phyloP scores from a whole-genome alignment of 2,797 vertebrate genomes.

The Mus caroli region DNA sequence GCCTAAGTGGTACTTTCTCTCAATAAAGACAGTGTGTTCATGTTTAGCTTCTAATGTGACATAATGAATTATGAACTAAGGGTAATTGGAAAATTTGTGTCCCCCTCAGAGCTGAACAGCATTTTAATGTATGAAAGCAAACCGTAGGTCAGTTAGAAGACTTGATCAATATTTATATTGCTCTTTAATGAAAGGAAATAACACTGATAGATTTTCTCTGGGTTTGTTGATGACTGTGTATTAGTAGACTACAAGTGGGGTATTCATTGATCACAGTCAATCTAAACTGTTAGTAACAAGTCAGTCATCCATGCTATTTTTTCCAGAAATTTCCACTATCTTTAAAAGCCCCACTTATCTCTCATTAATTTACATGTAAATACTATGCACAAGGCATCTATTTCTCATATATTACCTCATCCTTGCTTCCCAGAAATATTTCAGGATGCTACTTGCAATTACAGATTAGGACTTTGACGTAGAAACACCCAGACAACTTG shows the following conservation, averaged over 20 bases:
- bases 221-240: conserved; percentile 66
- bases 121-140: conserved; percentile 75
- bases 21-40: conserved; percentile 39
- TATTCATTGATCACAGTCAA: conserved; percentile 76
- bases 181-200: conserved; percentile 83
- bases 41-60: conserved; percentile 66
- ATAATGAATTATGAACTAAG: conserved; percentile 79
- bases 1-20: conserved; percentile 43
- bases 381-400: background rate
- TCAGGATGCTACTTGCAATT: conserved; percentile 5
- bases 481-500: background rate
- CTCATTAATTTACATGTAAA: conserved; percentile 44
- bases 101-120: conserved; percentile 64
- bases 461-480: conserved; percentile 9
- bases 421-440: background rate
- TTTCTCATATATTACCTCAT: background rate
- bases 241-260: conserved; percentile 65
- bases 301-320: conserved; percentile 54
- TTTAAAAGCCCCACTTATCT: conserved; percentile 28
- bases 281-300: conserved; percentile 77
- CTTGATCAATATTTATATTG: conserved; percentile 83
- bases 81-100: conserved; percentile 74
- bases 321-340: conserved; percentile 56
- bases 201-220: conserved; percentile 80
- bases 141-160: conserved; percentile 76